These are phyloP conservation scores for Pangasius krempfi DNA, from an alignment of 2,797 vertebrate genomes.

Conservation along the genomic window DNA sequence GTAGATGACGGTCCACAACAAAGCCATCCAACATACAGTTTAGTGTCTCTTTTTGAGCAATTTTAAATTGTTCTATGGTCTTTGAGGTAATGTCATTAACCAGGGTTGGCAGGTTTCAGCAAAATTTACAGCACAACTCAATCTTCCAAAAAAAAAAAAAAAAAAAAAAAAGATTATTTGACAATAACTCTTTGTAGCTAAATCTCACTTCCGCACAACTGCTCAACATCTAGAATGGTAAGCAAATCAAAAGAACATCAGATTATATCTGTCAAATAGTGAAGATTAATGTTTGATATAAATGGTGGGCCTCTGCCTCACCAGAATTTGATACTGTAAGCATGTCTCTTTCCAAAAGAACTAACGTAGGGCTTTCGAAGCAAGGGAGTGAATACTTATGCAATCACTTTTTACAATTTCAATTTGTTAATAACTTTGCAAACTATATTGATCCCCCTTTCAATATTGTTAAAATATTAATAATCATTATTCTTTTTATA, in stretches of 20 bases:
- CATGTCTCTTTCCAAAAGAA: background rate
- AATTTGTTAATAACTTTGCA: background rate
- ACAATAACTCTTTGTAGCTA: background rate
- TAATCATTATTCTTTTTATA: background rate
- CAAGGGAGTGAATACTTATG: background rate
- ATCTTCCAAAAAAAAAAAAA: background rate
- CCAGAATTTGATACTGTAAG: background rate
- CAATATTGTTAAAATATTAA: background rate
- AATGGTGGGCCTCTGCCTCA: background rate
- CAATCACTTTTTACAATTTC: background rate
- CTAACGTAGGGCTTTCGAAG: background rate
- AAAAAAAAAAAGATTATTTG: background rate
- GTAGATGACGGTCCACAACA: background rate
- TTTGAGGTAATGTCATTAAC: background rate
- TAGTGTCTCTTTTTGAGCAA: background rate
- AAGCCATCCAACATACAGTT: background rate
- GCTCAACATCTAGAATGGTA: background rate
- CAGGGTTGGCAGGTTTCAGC: background rate
- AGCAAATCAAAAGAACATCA: background rate
- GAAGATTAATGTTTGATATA: background rate
- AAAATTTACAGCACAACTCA: background rate
- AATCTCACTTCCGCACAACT: background rate
- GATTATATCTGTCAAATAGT: background rate
- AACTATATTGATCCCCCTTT: background rate
- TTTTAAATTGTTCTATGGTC: background rate